Evolutionary conservation across 2,797 vertebrate species (phyloP).

Genomic region (Acanthiza pusilla): DNA sequence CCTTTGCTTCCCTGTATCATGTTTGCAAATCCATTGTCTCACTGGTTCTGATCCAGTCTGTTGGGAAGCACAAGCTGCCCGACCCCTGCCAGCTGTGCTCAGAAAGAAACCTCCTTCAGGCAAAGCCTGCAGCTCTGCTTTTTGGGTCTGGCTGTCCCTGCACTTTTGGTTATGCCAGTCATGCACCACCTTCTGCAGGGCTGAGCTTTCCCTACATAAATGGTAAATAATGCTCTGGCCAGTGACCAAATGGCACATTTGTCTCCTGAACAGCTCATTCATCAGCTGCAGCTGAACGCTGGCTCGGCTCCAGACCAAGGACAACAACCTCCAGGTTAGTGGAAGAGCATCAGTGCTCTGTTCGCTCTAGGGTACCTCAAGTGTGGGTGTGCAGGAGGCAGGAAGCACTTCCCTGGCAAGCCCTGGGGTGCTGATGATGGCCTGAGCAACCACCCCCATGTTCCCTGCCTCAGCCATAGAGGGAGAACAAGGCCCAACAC

Average conservation of each 20-base stretch:
- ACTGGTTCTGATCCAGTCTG: background rate
- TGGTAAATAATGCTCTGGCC: background rate
- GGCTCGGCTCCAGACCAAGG: background rate
- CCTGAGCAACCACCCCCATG: background rate
- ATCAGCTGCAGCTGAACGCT: background rate
- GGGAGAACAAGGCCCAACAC: too few species aligned
- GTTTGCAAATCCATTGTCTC: background rate
- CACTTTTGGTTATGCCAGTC: background rate
- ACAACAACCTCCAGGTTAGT: background rate
- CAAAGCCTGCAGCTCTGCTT: background rate
- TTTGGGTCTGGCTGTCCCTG: background rate
- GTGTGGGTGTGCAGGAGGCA: too few species aligned
- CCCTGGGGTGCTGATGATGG: accelerated
- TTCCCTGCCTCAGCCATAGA: background rate
- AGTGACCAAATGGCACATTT: background rate
- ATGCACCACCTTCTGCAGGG: background rate
- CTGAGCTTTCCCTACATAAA: background rate
- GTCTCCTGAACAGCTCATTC: background rate
- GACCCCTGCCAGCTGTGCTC: background rate
- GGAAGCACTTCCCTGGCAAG: background rate
- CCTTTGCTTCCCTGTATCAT: background rate
- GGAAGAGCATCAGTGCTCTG: background rate
- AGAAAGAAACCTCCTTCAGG: background rate
- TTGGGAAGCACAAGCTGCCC: background rate
- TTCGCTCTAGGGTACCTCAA: background rate